Evolutionary conservation across 1,140 invertebrate species (phyloP), one percentile per base, ranked within the genome.

Genomic region (Drosophila grimshawi): DNA sequence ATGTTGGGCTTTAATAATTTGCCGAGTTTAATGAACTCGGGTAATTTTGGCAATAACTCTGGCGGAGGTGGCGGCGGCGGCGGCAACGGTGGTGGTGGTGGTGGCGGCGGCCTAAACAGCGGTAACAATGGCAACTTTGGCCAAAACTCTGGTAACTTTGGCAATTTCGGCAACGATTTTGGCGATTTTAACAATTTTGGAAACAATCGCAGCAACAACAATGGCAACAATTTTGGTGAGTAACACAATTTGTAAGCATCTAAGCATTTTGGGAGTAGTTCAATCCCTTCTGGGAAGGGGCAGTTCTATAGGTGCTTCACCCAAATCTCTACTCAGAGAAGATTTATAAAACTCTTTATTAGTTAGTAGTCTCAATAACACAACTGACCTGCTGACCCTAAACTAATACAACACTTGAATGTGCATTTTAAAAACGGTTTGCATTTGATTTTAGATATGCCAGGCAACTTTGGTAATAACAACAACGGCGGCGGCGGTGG

Each of bases 1-100:
- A 81, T 91, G 70, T 70, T 92, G 30, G 91, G 90, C 53, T 91
- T 91, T 6, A 91, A 91, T 63, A 92, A 91, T 59, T 72, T 92
- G 29, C 86, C 86, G 5, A 91, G 78, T 39, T 67, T 89, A 33
- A 90, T 82, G 61, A 92, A 92, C 49, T 92, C 90, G n/a, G 91
- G 91, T n/a, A 92, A 92, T 51, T 85, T 90, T 59, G 91, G 91
- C 19, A 92, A 92, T 55, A 89, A 85, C 19, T 72, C 69, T 8
- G 86, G 81, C 10, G 69, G 77, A 6, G 75, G 66, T 2, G 76
- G 72, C 32, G 57, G 57, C 5, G 60, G 64, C 19, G 64, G 60
- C 43, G 68, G 51, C 19, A 19, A 19, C 19, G 19, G 19, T 19
- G 74, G 76, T 5, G 70, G 75, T 37, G 53, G 53, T 43, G 61